Percentiles rank a stretch among this genome's conserved stretches.
These are phyloP conservation scores for Synchiropus splendidus DNA, from an alignment of 2,113 vertebrate species.

Conservation along the genomic window DNA sequence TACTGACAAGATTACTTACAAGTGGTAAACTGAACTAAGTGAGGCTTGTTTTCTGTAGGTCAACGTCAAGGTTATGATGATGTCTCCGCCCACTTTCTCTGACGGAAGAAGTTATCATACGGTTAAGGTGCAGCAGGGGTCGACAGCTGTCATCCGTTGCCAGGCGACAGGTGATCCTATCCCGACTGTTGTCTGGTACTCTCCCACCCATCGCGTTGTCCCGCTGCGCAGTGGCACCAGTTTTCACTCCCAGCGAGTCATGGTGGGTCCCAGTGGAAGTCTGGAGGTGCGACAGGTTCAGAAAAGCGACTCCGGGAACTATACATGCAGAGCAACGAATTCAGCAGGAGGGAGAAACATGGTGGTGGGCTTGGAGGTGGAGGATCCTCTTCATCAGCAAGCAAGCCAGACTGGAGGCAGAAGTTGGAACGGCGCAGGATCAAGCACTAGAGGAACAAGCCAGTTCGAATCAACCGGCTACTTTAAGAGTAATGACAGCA, in stretches of 20 bases:
- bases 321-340: constrained; percentile 77
- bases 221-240: constrained; percentile 63
- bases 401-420: too few relatives aligned
- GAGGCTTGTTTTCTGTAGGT: constrained; percentile 45
- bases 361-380: constrained; percentile 66
- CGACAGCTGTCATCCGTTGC: constrained; percentile 66
- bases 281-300: constrained; percentile 76
- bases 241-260: constrained; percentile 54
- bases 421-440: constrained; percentile 10
- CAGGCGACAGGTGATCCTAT: constrained; percentile 71
- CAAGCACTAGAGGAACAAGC: constrained; percentile 8
- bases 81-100: constrained; percentile 63
- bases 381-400: constrained; percentile 38
- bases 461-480: constrained; percentile 16
- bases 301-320: constrained; percentile 80
- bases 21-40: not conserved
- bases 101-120: constrained; percentile 47
- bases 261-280: constrained; percentile 69
- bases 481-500: constrained; percentile 5
- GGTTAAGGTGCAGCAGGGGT: constrained; percentile 69
- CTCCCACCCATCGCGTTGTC: constrained; percentile 69
- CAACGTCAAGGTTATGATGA: constrained; percentile 76
- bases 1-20: too few relatives aligned
- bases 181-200: constrained; percentile 77
- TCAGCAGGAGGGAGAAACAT: constrained; percentile 70